Base-by-base conservation (phyloP, 2,113 vertebrate genomes). In the Dipodomys stephensi region DNA sequence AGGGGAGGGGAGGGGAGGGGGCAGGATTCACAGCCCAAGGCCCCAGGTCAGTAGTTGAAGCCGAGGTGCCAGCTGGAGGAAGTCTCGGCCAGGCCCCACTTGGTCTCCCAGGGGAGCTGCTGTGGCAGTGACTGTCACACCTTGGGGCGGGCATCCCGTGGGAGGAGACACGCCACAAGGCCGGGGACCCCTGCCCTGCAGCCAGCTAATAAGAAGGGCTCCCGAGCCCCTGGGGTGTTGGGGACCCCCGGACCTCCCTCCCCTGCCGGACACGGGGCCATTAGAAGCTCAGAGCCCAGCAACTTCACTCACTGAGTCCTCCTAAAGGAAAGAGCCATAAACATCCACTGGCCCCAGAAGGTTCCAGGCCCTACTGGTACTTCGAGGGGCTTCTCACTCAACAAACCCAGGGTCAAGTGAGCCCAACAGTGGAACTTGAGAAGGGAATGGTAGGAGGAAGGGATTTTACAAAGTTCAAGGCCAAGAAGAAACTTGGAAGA, bases 271-370 rank as follows among this genome's bases (percentile, higher is more conserved):
- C 92, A 96, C 97, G 97, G 98, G 97, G 97, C 98, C 97, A 98
- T 98, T 98, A 99, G 97, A 98, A 95, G 97, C 96, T 94, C 93
- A 95, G 96, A 96, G 97, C 97, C 97, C 98, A 98, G 98, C 87
- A 93, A 97, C 97, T 97, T 98, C 98, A 86, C 99, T 99, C 99
- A 99, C 98, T 98, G 99, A 98, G 99, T 99, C 99, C 99, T 99
- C 98, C 98, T 97, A 96, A 98, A 99, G 99, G 98, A 99, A 99
- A 98, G 98, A 98, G 98, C 98, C 74, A 94, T 98, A 98, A 98
- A 98, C 97, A 98, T 98, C 98, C 97, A 98, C 96, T 98, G 96
- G 95, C 97, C 97, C 97, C 90, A 97, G 95, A 98, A 98, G 97
- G 97, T 95, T 98, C 96, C 74, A 95, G 95, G 97, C 85, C 97